Conservation (phyloP, 2,888 invertebrate species). For the Drosophila limbata region DNA sequence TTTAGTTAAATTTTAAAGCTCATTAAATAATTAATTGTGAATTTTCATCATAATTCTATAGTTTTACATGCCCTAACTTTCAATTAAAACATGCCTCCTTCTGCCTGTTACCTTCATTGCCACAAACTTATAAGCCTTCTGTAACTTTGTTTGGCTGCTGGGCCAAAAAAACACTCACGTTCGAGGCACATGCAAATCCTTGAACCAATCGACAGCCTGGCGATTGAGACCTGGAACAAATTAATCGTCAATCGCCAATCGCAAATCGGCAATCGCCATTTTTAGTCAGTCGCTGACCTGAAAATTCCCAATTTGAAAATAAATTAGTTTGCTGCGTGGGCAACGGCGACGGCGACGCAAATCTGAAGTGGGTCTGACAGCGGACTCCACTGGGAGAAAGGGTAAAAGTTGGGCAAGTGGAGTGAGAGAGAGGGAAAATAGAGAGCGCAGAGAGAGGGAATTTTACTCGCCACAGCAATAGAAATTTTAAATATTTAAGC, state of each 20-base stretch:
- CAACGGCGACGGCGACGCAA: constrained; percentile 65
- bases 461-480: constrained; percentile 30
- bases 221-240: constrained; percentile 73
- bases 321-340: constrained; percentile 76
- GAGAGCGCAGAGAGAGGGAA: background rate
- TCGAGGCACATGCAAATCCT: constrained; percentile 63
- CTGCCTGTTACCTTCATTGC: background rate
- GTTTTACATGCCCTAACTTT: too few relatives aligned
- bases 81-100: background rate
- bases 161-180: constrained; percentile 49
- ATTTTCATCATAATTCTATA: too few relatives aligned
- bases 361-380: constrained; percentile 80
- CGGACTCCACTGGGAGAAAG: constrained; percentile 28
- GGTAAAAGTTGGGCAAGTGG: background rate
- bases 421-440: background rate
- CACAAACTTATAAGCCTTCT: background rate
- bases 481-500: constrained; percentile 67
- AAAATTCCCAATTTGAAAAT: constrained; percentile 73
- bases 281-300: constrained; percentile 31
- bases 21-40: too few relatives aligned
- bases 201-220: constrained; percentile 51
- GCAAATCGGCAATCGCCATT: constrained; percentile 51
- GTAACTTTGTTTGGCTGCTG: background rate
- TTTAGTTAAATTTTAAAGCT: too few relatives aligned
- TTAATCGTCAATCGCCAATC: constrained; percentile 60